These are phyloP conservation scores for Amblyornis subalaris DNA, from an alignment of 2,113 vertebrate species.

Conservation along the genomic window DNA sequence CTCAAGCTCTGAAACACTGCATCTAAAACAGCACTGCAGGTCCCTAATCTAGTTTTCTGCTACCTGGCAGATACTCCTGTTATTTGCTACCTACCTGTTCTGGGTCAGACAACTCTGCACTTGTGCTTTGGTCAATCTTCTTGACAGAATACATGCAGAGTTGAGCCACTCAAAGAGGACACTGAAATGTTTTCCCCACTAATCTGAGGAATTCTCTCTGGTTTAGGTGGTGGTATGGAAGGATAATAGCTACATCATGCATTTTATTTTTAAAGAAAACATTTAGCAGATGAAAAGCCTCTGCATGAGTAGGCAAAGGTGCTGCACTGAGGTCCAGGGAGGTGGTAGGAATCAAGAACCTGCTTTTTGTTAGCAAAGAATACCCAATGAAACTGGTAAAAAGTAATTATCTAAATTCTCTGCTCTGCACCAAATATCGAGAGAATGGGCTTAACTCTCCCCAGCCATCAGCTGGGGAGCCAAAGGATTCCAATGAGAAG, in stretches of 20 bases:
- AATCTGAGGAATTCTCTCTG: background rate
- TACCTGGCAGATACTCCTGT: background rate
- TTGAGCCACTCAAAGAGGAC: background rate
- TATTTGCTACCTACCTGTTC: background rate
- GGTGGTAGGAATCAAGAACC: background rate
- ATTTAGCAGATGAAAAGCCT: background rate
- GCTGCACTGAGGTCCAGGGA: background rate
- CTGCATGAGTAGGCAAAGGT: background rate
- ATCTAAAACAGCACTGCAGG: background rate
- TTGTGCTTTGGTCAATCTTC: background rate
- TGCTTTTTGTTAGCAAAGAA: background rate
- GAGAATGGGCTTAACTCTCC: background rate
- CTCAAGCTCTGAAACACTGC: background rate
- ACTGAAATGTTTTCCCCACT: background rate
- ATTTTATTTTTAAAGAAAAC: background rate
- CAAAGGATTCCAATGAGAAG: background rate
- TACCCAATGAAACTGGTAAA: background rate
- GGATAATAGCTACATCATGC: background rate
- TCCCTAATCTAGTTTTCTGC: background rate
- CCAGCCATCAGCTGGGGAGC: background rate
- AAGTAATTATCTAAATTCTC: background rate
- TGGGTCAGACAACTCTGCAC: background rate
- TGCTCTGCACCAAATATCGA: background rate
- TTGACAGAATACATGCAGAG: accelerated
- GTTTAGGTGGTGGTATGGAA: background rate